These are phyloP conservation scores for Pogonognathellus flavescens DNA, from an alignment of 1,140 invertebrate genomes.

Conservation along the genomic window DNA sequence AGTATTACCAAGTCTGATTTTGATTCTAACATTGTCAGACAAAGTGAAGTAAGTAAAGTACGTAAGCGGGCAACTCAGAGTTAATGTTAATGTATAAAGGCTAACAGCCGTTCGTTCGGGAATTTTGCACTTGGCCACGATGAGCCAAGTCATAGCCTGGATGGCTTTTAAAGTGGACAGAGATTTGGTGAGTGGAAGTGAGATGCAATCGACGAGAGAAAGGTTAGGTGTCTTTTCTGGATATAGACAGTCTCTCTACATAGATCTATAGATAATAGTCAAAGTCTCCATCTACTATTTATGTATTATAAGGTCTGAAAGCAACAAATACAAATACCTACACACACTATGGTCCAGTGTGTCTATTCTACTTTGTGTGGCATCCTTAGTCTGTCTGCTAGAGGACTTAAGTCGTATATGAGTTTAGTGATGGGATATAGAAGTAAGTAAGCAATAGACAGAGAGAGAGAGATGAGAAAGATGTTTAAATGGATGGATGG, in stretches of 20 bases:
- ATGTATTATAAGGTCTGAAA: not conserved
- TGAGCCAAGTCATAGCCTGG: conserved; percentile 4
- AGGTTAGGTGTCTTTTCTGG: not conserved
- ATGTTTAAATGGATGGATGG: conserved; percentile 15
- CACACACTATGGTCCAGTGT: too few species aligned
- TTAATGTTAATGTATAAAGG: conserved; percentile 35
- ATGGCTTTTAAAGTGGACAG: conserved; percentile 60
- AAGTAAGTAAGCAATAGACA: not conserved
- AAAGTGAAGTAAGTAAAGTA: conserved; percentile 40
- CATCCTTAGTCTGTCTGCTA: not conserved
- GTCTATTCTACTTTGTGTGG: too few species aligned
- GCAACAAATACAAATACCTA: too few species aligned
- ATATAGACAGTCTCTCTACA: not conserved
- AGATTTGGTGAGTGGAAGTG: conserved; percentile 52
- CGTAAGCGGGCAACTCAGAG: conserved; percentile 24
- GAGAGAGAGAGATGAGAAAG: not conserved
- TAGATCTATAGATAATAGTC: not conserved
- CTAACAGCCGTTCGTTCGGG: conserved; percentile 31
- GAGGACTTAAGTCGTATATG: not conserved
- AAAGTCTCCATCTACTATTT: not conserved
- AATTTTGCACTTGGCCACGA: conserved; percentile 35
- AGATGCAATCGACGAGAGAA: conserved; percentile 3
- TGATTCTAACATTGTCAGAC: conserved; percentile 44
- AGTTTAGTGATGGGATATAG: not conserved
- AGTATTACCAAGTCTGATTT: conserved; percentile 43